Conservation (phyloP, 2,888 invertebrate genomes). For the Bellardia pandia region DNA sequence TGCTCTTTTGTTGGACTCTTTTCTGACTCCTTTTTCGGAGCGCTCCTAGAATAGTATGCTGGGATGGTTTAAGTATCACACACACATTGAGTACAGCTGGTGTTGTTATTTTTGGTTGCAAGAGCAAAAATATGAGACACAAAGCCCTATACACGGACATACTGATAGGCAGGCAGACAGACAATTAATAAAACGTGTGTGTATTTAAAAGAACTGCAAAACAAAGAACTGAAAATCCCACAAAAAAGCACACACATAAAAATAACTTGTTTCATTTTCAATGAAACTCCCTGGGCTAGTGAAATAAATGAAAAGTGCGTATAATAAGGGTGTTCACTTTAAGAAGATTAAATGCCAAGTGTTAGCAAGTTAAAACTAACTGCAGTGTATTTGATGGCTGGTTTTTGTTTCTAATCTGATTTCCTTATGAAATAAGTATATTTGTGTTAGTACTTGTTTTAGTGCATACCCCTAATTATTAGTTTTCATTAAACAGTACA, state of each 20-base stretch:
- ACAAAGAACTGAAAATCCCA: not conserved
- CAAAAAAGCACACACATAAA: not conserved
- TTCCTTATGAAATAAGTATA: not conserved
- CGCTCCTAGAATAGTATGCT: too few species aligned
- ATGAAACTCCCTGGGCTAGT: conserved; percentile 19
- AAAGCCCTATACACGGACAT: not conserved
- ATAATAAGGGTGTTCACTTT: conserved; percentile 28
- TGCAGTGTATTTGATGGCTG: too few species aligned
- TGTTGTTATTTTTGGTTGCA: conserved; percentile 48
- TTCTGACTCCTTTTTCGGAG: too few species aligned
- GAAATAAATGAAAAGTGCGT: conserved; percentile 26
- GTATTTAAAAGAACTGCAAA: conserved; percentile 11
- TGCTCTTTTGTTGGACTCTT: too few species aligned
- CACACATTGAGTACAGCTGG: conserved; percentile 52
- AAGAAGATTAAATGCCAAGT: not conserved
- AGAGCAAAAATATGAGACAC: conserved; percentile 25
- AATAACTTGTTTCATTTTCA: conserved; percentile 41
- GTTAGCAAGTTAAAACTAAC: not conserved
- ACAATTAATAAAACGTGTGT: conserved; percentile 43
- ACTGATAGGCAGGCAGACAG: conserved; percentile 2
- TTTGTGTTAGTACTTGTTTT: not conserved
- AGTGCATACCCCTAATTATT: conserved; percentile 1
- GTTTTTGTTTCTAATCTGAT: not conserved
- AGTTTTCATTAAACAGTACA: not conserved
- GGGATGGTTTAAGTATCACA: conserved; percentile 32